phyloP scores from a whole-genome alignment of 2,888 invertebrate genomes.

The Acholoe squamosa region DNA sequence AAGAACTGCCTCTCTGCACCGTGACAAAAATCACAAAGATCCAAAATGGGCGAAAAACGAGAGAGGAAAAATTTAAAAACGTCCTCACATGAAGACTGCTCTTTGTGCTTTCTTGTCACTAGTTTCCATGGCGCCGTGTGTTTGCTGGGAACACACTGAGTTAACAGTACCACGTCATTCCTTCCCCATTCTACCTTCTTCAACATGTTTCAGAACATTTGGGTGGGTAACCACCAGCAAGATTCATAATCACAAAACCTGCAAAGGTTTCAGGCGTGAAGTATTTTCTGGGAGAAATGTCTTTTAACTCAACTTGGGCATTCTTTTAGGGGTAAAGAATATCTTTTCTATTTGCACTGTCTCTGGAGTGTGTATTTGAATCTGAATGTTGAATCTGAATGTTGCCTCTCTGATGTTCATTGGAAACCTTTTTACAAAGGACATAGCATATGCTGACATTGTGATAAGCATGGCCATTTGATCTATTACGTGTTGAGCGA shows the following conservation, averaged over 20 bases:
- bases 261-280: background rate
- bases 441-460: background rate
- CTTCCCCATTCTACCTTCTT: background rate
- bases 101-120: conserved; percentile 17
- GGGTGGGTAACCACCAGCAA: conserved; percentile 6
- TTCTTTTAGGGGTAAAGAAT: background rate
- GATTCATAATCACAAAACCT: conserved; percentile 33
- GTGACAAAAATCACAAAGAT: conserved; percentile 38
- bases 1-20: background rate
- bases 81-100: background rate
- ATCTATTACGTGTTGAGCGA: too few species aligned
- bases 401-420: background rate
- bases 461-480: too few species aligned
- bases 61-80: background rate
- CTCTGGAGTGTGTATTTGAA: background rate
- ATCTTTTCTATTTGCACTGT: background rate
- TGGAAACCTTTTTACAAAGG: background rate
- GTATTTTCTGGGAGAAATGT: conserved; percentile 18
- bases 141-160: conserved; percentile 12
- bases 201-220: background rate
- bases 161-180: background rate
- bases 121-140: background rate
- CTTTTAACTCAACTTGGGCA: background rate
- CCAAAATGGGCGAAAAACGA: background rate
- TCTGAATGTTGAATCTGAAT: background rate